A percentile compares a stretch with the other conserved stretches of the same genome.
Conservation (phyloP, 2,797 vertebrate species). For the Erethizon dorsatum region DNA sequence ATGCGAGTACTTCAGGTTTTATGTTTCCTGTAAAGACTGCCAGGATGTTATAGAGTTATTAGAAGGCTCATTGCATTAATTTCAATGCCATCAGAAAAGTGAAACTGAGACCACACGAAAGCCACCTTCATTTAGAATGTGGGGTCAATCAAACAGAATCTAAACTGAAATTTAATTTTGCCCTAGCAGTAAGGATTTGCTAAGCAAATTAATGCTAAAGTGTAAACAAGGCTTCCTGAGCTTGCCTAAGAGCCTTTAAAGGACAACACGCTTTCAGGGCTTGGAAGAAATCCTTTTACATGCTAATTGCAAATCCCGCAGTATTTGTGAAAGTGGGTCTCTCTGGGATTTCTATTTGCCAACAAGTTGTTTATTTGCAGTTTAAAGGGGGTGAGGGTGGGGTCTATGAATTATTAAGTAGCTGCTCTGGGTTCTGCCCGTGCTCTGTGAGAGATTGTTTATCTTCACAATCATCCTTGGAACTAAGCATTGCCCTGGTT, state of each 20-base stretch:
- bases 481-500: background rate
- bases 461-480: slow-evolving; percentile 15
- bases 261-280: slow-evolving; percentile 58
- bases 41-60: background rate
- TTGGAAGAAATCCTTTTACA: slow-evolving; percentile 78
- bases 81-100: slow-evolving; percentile 24
- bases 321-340: slow-evolving; percentile 60
- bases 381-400: slow-evolving; percentile 44
- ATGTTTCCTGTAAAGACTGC: background rate
- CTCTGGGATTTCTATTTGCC: slow-evolving; percentile 80
- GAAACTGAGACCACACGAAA: slow-evolving; percentile 37
- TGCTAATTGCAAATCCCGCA: slow-evolving; percentile 78
- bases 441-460: background rate
- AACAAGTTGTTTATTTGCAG: slow-evolving; percentile 82
- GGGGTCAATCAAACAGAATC: slow-evolving; percentile 74
- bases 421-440: background rate
- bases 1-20: background rate
- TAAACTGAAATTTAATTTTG: slow-evolving; percentile 76
- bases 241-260: slow-evolving; percentile 49
- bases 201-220: slow-evolving; percentile 72
- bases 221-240: slow-evolving; percentile 72
- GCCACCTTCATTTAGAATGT: slow-evolving; percentile 47
- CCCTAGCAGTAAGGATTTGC: slow-evolving; percentile 61
- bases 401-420: slow-evolving; percentile 78
- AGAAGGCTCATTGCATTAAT: background rate